A percentile compares a stretch with the other conserved stretches of the same genome.
These are phyloP conservation scores for Parnassius orleans DNA, from an alignment of 2,888 invertebrate genomes.

Conservation along the genomic window DNA sequence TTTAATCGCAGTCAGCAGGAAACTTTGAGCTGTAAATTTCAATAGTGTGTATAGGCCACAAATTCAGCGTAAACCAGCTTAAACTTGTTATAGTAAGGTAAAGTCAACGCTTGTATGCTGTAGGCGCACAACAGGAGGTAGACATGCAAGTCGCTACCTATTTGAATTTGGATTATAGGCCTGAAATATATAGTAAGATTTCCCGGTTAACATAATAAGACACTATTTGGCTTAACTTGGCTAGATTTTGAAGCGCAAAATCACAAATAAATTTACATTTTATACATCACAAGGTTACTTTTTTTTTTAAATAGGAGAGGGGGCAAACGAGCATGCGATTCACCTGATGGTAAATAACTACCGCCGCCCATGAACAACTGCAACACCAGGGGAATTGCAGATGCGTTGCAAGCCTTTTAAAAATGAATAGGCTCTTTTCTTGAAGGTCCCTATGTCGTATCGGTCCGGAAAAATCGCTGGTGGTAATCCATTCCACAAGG, in stretches of 20 bases:
- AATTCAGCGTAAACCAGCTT: conserved; percentile 63
- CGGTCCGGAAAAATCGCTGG: too few relatives aligned
- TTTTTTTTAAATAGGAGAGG: too few relatives aligned
- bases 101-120: conserved; percentile 48
- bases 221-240: conserved; percentile 3
- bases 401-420: too few relatives aligned
- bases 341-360: too few relatives aligned
- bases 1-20: conserved; percentile 45
- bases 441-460: too few relatives aligned
- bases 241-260: conserved; percentile 3
- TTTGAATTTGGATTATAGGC: conserved; percentile 57
- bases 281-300: too few relatives aligned
- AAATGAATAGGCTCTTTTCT: too few relatives aligned
- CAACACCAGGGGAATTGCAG: too few relatives aligned
- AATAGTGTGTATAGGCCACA: conserved; percentile 72
- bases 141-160: conserved; percentile 51
- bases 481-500: too few relatives aligned
- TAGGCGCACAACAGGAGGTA: conserved; percentile 43
- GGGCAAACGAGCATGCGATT: too few relatives aligned
- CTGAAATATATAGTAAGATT: conserved; percentile 19
- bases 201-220: conserved; percentile 10
- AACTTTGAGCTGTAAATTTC: conserved; percentile 66
- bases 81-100: conserved; percentile 59
- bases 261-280: too few relatives aligned
- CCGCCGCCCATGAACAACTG: too few relatives aligned